Percentiles rank a stretch among this genome's conserved stretches.
Conservation (phyloP, 2,888 invertebrate genomes). For the Acanthosepion pharaonis region DNA sequence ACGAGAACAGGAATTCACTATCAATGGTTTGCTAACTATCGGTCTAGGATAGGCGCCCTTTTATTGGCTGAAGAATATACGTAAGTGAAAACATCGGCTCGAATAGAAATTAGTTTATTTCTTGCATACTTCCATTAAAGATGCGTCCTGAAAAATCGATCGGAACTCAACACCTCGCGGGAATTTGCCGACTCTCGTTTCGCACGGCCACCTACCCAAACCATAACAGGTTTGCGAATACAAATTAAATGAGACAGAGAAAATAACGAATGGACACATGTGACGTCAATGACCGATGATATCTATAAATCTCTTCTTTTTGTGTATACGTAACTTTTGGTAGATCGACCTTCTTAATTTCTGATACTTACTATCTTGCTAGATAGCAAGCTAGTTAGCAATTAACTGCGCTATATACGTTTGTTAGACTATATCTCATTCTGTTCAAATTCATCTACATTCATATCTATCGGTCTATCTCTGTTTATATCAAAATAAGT, state of each 20-base stretch:
- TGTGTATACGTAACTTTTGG: background rate
- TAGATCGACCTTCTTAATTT: background rate
- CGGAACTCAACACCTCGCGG: background rate
- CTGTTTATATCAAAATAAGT: too few relatives aligned
- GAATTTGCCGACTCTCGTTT: background rate
- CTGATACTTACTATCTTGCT: too few relatives aligned
- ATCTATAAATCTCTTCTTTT: background rate
- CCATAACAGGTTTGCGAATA: background rate
- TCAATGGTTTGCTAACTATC: too few relatives aligned
- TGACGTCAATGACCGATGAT: background rate
- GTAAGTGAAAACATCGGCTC: background rate
- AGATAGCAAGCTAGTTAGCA: too few relatives aligned
- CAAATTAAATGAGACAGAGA: background rate
- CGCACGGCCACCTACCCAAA: background rate
- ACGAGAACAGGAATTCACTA: too few relatives aligned
- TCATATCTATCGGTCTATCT: background rate
- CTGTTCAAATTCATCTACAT: too few relatives aligned
- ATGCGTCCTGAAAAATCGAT: background rate
- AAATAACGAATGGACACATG: slow-evolving; percentile 2
- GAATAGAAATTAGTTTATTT: background rate
- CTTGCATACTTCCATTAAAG: background rate
- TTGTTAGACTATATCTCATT: too few relatives aligned
- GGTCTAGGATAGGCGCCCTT: too few relatives aligned
- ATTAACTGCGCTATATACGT: too few relatives aligned
- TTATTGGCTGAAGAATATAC: background rate